Evolutionary conservation across 2,113 vertebrate species (phyloP).

Genomic region (Campylorhamphus procurvoides): DNA sequence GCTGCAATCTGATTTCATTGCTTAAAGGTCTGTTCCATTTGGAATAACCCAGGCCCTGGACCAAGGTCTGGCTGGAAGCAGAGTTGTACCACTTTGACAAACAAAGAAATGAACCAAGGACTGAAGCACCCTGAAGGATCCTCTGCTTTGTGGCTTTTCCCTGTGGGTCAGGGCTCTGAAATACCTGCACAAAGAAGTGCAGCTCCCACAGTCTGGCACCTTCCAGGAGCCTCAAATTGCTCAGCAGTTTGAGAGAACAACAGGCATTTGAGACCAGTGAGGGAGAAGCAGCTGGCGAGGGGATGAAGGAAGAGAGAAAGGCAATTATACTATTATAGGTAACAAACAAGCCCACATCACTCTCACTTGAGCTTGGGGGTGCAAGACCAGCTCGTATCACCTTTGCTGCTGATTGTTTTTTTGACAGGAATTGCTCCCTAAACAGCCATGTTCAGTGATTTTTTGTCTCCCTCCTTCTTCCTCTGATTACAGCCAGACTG

Average conservation of each 20-base stretch:
- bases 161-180: background rate
- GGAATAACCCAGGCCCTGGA: background rate
- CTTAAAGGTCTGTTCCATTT: background rate
- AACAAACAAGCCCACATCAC: conserved; percentile 15
- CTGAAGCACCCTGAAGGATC: background rate
- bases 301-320: conserved; percentile 8
- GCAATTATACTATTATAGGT: conserved; percentile 20
- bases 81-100: background rate
- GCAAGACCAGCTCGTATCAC: conserved; percentile 1
- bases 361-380: conserved; percentile 16
- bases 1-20: background rate
- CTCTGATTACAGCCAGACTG: conserved; percentile 49
- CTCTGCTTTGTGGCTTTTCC: background rate
- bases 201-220: background rate
- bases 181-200: background rate
- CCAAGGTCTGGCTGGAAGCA: background rate
- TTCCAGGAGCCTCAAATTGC: background rate
- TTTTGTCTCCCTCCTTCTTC: conserved; percentile 54
- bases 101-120: background rate
- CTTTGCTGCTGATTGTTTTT: conserved; percentile 34
- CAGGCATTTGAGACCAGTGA: background rate
- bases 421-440: conserved; percentile 55
- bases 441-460: conserved; percentile 49
- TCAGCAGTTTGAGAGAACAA: conserved; percentile 25
- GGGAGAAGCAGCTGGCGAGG: conserved; percentile 45